These are phyloP conservation scores for Piprites chloris DNA, from an alignment of 2,113 vertebrate species.

Conservation along the genomic window DNA sequence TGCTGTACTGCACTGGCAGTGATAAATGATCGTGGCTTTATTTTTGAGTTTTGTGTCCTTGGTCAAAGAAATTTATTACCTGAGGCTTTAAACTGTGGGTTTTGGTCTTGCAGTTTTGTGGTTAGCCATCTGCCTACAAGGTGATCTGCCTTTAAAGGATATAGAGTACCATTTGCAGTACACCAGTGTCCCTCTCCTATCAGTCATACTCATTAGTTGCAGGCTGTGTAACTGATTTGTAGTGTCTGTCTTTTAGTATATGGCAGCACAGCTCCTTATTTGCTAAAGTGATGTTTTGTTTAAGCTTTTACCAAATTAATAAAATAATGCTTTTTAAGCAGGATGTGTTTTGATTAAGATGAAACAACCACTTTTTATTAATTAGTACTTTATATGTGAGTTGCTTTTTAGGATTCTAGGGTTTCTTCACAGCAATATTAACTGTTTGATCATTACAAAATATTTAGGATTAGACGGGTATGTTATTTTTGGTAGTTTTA, in stretches of 20 bases:
- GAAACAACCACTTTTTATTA: background rate
- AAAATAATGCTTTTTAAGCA: background rate
- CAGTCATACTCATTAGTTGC: background rate
- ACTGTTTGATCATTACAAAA: background rate
- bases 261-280: background rate
- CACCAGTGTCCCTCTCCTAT: background rate
- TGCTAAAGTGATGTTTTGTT: background rate
- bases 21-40: background rate
- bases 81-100: background rate
- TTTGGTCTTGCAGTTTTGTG: background rate
- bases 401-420: background rate
- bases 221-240: background rate
- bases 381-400: background rate
- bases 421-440: background rate
- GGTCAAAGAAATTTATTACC: background rate
- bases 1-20: background rate
- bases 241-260: background rate
- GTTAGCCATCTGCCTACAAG: background rate
- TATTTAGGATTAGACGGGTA: background rate
- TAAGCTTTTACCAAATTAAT: background rate
- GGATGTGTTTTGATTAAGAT: background rate
- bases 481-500: background rate
- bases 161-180: background rate
- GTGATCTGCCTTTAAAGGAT: background rate
- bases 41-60: background rate